Base-by-base conservation (phyloP, 1,140 invertebrate species). In the Drosophila bocqueti region DNA sequence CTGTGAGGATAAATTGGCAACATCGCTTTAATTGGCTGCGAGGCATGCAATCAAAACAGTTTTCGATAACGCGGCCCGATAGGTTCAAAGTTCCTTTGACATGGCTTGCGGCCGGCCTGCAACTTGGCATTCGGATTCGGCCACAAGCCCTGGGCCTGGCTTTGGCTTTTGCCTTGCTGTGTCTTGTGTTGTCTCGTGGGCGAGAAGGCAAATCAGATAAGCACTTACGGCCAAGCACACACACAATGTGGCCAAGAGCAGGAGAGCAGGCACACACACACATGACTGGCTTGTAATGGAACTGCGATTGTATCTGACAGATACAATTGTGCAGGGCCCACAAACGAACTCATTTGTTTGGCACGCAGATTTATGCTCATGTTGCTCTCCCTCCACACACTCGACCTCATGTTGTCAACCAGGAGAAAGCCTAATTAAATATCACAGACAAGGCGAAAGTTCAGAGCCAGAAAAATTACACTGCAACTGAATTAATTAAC, bases 141-240 rank as follows among this genome's bases (percentile, higher is more conserved):
- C 34, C 15, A 11, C 57, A 31, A 55, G 54, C 36, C 6, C 34
- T 24, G 62, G 18, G 38, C 5, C 34, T 24, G 62, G 18, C 54
- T 34, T 4, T 46, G 29, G 46, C 36, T 40, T 9, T 68, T 21
- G 38, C 11, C 36, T 60, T 49, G 24, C 46, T 49, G 26, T 49
- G 47, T 49, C 34, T 49, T 31, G 55, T 36, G 43, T 66, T 55
- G 67, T 57, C 67, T 68, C 64, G 76, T 79, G 76, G 58, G 75
- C 66, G 74, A 79, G 62, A 86, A 87, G 77, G 84, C 84, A 81
- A 81, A 87, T 87, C 84, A 84, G 84, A 87, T 87, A 87, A 87
- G 36, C 59, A 79, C 76, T 65, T 74, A 78, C 64, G 71, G 77
- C 54, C 71, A 67, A 64, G 74, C 63, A 68, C 54, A 64, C 64